Percentiles rank a stretch among this genome's conserved stretches.
Evolutionary conservation across 2,888 invertebrate species (phyloP).

Genomic region (Acleris cristana): DNA sequence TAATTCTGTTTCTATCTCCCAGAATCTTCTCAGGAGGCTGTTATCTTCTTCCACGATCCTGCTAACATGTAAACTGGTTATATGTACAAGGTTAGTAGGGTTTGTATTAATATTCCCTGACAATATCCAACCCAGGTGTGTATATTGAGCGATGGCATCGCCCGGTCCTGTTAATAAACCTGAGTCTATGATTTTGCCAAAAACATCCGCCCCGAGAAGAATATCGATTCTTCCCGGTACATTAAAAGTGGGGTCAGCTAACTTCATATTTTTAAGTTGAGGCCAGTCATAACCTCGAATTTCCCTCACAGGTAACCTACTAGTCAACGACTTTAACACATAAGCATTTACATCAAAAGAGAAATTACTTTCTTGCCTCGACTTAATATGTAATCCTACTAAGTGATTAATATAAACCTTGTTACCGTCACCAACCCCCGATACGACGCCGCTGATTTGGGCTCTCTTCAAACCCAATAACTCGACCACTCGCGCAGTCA

Average conservation of each 20-base stretch:
- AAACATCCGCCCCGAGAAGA: constrained; percentile 16
- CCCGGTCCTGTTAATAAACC: constrained; percentile 13
- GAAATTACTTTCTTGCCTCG: constrained; percentile 5
- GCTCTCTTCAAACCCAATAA: constrained; percentile 9
- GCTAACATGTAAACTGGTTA: constrained; percentile 6
- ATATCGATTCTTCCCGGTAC: constrained; percentile 3
- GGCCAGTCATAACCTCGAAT: constrained; percentile 9
- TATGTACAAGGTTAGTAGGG: background rate
- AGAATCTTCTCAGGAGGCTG: constrained; percentile 3
- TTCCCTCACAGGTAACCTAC: constrained; percentile 4
- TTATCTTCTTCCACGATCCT: constrained; percentile 8
- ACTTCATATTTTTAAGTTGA: constrained; percentile 1
- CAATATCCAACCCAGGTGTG: constrained; percentile 15
- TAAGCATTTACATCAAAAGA: constrained; percentile 4
- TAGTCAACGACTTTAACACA: constrained; percentile 10
- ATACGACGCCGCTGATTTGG: constrained; percentile 9
- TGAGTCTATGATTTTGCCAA: constrained; percentile 10
- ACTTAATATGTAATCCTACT: constrained; percentile 3
- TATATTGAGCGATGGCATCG: background rate
- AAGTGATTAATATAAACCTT: background rate
- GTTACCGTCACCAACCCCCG: constrained; percentile 4
- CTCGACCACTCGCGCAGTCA: constrained; percentile 9
- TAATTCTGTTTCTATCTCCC: constrained; percentile 7
- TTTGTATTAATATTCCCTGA: background rate
- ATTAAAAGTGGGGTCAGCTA: constrained; percentile 9